phyloP scores from a whole-genome alignment of 2,113 vertebrate species.

The Stegastes partitus region DNA sequence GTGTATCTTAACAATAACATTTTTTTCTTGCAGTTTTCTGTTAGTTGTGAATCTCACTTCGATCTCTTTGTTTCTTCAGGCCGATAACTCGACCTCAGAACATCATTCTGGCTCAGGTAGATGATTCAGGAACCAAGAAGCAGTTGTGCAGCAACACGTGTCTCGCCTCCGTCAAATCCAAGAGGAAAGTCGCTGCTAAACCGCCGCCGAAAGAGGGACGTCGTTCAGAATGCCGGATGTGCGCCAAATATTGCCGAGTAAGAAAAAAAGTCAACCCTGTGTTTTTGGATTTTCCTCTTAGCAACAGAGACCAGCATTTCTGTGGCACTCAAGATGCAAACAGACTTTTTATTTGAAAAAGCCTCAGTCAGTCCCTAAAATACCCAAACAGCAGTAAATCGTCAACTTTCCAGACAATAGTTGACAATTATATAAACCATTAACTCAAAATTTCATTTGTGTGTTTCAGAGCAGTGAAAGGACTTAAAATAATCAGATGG shows the following conservation, averaged over 20 bases:
- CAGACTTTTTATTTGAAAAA: too few relatives aligned
- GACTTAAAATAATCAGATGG: too few relatives aligned
- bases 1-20: background rate
- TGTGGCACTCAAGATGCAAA: too few relatives aligned
- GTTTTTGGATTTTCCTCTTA: too few relatives aligned
- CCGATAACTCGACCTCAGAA: conserved; percentile 41
- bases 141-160: conserved; percentile 60
- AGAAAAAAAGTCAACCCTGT: background rate
- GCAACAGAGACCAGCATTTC: too few relatives aligned
- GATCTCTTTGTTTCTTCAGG: conserved; percentile 18
- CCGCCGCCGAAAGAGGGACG: background rate
- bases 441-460: too few relatives aligned
- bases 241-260: conserved; percentile 20
- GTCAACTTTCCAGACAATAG: too few relatives aligned
- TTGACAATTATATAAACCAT: too few relatives aligned
- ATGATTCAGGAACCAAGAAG: conserved; percentile 40
- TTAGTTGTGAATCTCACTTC: fast-evolving
- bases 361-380: too few relatives aligned
- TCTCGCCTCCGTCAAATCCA: conserved; percentile 46
- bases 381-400: too few relatives aligned
- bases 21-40: background rate
- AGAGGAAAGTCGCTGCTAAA: background rate
- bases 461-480: too few relatives aligned
- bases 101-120: conserved; percentile 62
- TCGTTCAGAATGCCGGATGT: conserved; percentile 36